Evolutionary conservation across 2,113 vertebrate genomes (phyloP).

Genomic region (Piaya cayana): DNA sequence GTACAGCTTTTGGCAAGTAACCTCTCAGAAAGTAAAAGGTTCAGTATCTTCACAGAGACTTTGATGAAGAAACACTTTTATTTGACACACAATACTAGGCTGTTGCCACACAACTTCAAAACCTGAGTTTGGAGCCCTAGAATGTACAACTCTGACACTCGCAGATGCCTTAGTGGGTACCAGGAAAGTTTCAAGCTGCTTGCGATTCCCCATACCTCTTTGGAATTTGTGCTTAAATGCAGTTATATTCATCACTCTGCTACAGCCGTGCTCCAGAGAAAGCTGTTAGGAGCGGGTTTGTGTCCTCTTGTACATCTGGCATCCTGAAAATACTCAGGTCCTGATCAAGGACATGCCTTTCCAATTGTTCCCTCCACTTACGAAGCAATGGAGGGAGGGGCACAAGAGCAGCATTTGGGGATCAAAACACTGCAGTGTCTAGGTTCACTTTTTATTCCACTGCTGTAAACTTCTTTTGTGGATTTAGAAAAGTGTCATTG

Average conservation of each 20-base stretch:
- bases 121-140: neutral
- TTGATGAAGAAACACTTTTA: neutral
- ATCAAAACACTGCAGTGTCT: neutral
- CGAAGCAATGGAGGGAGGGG: neutral
- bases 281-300: neutral
- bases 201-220: neutral
- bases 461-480: neutral
- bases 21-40: neutral
- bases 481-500: neutral
- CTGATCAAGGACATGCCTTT: neutral
- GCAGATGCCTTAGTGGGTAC: neutral
- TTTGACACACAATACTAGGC: fast-evolving
- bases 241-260: neutral
- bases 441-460: neutral
- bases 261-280: neutral
- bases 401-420: neutral
- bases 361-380: neutral
- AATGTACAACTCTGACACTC: neutral
- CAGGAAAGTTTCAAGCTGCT: neutral
- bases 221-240: neutral
- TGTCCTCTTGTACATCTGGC: neutral
- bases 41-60: neutral
- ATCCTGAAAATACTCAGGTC: neutral
- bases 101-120: neutral
- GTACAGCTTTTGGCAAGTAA: neutral